phyloP scores from a whole-genome alignment of 2,113 vertebrate genomes.

The Rattus rattus region DNA sequence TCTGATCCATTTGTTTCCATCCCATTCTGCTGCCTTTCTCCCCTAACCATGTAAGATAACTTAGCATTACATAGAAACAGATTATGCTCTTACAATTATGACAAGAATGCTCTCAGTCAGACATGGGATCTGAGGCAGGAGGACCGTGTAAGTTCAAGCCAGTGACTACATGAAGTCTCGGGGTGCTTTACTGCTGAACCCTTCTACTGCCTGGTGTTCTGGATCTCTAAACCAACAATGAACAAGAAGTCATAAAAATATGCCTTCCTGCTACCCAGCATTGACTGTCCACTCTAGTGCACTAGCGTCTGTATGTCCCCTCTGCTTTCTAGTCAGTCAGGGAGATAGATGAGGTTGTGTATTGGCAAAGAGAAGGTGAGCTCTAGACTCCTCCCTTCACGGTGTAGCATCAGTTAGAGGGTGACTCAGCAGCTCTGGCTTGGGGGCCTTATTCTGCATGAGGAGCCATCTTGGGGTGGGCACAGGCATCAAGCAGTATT shows the following conservation, averaged over 20 bases:
- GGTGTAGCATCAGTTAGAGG: neutral
- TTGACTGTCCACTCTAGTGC: neutral
- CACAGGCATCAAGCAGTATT: neutral
- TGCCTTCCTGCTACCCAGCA: neutral
- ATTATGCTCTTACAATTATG: neutral
- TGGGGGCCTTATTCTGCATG: neutral
- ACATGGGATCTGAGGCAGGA: neutral
- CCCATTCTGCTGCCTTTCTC: neutral
- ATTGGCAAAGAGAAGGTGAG: neutral
- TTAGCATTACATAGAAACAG: neutral
- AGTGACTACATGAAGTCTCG: neutral
- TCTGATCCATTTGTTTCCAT: neutral
- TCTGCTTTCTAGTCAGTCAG: neutral
- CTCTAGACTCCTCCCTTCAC: neutral
- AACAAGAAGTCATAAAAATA: neutral
- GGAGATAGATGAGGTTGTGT: neutral
- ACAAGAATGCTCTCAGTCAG: constrained; percentile 34
- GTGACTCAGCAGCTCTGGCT: neutral
- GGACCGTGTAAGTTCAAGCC: neutral
- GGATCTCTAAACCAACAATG: neutral
- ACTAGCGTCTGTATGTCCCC: neutral
- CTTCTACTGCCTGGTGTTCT: neutral
- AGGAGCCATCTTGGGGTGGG: neutral
- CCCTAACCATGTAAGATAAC: neutral
- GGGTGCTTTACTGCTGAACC: neutral